Base-by-base conservation (phyloP, 2,888 invertebrate genomes). In the Teinopalpus imperialis region DNA sequence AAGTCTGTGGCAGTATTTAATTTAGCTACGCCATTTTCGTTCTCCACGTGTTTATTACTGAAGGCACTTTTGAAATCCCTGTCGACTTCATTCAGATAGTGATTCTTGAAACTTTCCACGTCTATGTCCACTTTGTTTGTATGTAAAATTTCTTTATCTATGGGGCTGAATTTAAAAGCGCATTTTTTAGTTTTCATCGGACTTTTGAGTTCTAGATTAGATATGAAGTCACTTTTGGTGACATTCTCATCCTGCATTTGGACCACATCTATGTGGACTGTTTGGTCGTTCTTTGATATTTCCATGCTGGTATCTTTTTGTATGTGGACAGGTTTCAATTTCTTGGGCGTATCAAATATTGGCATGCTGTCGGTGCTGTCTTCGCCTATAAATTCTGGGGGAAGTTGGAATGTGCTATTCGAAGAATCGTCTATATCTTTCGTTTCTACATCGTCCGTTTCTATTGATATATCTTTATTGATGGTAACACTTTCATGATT, bases 41-140 rank as follows among this genome's bases (percentile, higher is more conserved):
- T 34, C 12, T 20, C 34, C 1, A 39, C 31, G 10, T 63, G 60
- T 31, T 54, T 58, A 39, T 61, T 60, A 4, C 34, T 56, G n/a
- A 53, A 64, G 2, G 10, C 53, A 29, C 63, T 57, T 42, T 54
- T 54, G 4, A 52, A 58, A 1, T 56, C 51, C 1, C 66, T 52
- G 0, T 63, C 68, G 0, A 81, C 73, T 51, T 85, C 86, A 0
- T 59, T 71, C 0, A 86, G 42, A 40, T 85, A 82, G 0, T 66
- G 69, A 31, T 69, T 71, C 50, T 86, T 80, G 16, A 86, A 86
- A 1, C 59, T 72, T 7, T 85, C 85, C 0, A 82, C 14, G 23
- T 81, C 81, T 0, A 85, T 71, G 35, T 70, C 67, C 0, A 74
- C 29, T 3, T 69, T 62, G 0, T 57, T 55, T 0, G 54, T 51